A percentile compares a stretch with the other conserved stretches of the same genome.
These are phyloP conservation scores for Andricus curvator DNA, from an alignment of 2,888 invertebrate species.

Conservation along the genomic window DNA sequence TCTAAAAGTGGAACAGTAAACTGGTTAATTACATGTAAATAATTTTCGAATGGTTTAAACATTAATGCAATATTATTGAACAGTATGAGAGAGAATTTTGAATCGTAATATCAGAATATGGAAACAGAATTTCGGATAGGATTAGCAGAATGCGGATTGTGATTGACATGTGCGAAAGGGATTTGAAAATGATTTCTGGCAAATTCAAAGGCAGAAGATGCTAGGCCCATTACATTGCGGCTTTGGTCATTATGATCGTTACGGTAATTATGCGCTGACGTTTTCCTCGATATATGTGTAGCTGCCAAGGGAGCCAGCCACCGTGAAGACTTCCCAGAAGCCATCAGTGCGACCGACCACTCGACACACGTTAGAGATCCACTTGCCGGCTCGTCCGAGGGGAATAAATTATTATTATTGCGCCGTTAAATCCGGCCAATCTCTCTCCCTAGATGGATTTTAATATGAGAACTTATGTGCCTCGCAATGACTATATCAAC, in stretches of 20 bases:
- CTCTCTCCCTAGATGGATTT: conserved; percentile 60
- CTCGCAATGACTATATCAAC: conserved; percentile 53
- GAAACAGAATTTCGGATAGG: conserved; percentile 5
- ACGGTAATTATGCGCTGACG: conserved; percentile 73
- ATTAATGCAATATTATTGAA: conserved; percentile 11
- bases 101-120: neutral
- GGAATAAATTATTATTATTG: conserved; percentile 69
- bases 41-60: neutral
- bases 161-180: neutral
- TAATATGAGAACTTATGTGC: conserved; percentile 50
- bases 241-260: conserved; percentile 62
- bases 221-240: conserved; percentile 16
- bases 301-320: conserved; percentile 56
- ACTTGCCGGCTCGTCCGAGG: conserved; percentile 54
- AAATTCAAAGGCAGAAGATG: conserved; percentile 36
- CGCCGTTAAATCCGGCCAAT: conserved; percentile 69
- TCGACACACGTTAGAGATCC: conserved; percentile 62
- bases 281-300: conserved; percentile 64
- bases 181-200: conserved; percentile 16
- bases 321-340: conserved; percentile 72
- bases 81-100: neutral
- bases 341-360: conserved; percentile 64
- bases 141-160: too few species aligned
- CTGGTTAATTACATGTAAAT: neutral
- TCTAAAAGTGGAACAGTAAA: neutral